Evolutionary conservation across 2,888 invertebrate genomes (phyloP).

Genomic region (Campoletis raptor): DNA sequence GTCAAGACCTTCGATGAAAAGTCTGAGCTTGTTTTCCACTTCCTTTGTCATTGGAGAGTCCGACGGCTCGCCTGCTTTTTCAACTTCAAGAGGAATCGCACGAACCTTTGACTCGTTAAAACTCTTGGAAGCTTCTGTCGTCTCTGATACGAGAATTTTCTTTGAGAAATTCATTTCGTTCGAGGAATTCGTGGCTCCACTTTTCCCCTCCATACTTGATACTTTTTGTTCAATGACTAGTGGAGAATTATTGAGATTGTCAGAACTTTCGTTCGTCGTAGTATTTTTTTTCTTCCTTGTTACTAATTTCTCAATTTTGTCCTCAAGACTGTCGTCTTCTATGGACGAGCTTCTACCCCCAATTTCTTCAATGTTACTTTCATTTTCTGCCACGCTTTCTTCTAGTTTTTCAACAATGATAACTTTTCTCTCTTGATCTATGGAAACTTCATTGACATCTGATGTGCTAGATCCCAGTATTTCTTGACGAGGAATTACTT

Average conservation of each 20-base stretch:
- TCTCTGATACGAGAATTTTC: constrained; percentile 74
- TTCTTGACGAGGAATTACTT: neutral
- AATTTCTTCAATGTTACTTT: constrained; percentile 20
- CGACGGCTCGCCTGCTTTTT: constrained; percentile 36
- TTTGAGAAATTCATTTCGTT: constrained; percentile 38
- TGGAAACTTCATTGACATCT: neutral
- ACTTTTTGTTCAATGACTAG: constrained; percentile 16
- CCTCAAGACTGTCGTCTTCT: constrained; percentile 52
- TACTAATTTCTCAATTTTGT: constrained; percentile 30
- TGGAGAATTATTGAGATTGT: constrained; percentile 9
- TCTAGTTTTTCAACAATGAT: neutral
- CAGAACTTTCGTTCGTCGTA: constrained; percentile 20
- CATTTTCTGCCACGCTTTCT: constrained; percentile 4
- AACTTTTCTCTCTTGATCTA: neutral
- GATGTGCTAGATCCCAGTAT: neutral
- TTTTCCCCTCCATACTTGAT: constrained; percentile 65
- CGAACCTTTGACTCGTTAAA: constrained; percentile 21
- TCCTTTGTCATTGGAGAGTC: constrained; percentile 77
- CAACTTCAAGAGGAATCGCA: constrained; percentile 57
- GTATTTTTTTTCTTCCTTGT: constrained; percentile 66
- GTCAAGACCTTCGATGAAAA: constrained; percentile 80
- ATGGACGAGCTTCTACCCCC: constrained; percentile 41
- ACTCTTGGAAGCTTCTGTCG: constrained; percentile 83
- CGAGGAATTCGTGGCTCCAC: constrained; percentile 73
- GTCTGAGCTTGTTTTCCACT: constrained; percentile 79